Evolutionary conservation across 2,797 vertebrate genomes (phyloP), one percentile per base, ranked within the genome.

Genomic region (Tragopan temminckii): DNA sequence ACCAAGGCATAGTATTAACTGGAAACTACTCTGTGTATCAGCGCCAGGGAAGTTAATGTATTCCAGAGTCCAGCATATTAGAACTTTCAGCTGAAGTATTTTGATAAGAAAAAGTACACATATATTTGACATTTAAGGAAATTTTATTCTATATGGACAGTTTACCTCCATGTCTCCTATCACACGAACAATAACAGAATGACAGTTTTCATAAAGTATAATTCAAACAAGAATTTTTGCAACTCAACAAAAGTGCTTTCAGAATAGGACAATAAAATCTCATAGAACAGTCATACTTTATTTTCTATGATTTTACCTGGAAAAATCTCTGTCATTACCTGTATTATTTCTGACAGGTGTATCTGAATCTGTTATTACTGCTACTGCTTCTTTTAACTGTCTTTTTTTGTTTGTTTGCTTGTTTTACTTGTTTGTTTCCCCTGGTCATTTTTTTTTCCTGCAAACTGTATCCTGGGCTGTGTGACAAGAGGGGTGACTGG

Each of bases 171-270:
- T 21, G 8, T 13, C 12, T 18, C 31, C 58, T 77, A 4, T 4
- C 24, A 20, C 31, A 46, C n/a, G 53, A 38, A n/a, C 9, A 1
- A 0, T 38, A 42, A 10, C 1, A 2, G 67, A 36, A 8, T 12
- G 7, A 13, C 45, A 80, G 29, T 5, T 89, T 62, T 63, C 1
- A 0, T 1, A 46, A 79, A 2, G 3, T n/a, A 23, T 40, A 11
- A 0, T 0, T 14, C 57, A 58, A 64, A 52, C 11, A 40, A 19
- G n/a, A n/a, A 14, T 77, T 59, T 40, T 1, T 11, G 11, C 25
- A 7, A 11, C 9, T 68, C n/a, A 21, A 35, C 45, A 38, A 17
- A 79, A 61, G 4, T 13, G 15, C 9, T 50, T 42, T 72, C 17
- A 67, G 50, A 58, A 20, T 4, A 69, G 29, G 11, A 35, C 27